phyloP scores from a whole-genome alignment of 1,140 invertebrate species.

The Colletes gigas region DNA sequence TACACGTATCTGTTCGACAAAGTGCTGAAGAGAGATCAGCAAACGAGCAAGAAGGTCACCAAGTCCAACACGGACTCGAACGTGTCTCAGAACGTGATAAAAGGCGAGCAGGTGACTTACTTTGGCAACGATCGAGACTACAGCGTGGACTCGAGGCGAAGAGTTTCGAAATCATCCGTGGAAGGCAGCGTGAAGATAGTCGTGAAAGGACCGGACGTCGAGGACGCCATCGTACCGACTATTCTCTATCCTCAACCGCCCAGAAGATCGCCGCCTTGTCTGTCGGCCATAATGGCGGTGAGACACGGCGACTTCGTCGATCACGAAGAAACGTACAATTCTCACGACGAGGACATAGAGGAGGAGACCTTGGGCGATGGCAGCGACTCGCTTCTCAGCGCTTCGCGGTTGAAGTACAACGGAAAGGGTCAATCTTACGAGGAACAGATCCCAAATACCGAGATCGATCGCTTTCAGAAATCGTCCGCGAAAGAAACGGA shows the following conservation, averaged over 20 bases:
- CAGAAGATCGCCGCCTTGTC: slow-evolving; percentile 76
- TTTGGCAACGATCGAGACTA: slow-evolving; percentile 61
- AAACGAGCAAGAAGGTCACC: slow-evolving; percentile 15
- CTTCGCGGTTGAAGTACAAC: slow-evolving; percentile 81
- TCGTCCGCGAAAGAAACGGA: slow-evolving; percentile 6
- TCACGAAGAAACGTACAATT: slow-evolving; percentile 69
- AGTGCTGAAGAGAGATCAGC: slow-evolving; percentile 41
- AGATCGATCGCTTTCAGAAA: slow-evolving; percentile 38
- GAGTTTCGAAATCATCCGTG: slow-evolving; percentile 58
- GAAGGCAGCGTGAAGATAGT: slow-evolving; percentile 79
- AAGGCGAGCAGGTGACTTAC: slow-evolving; percentile 62
- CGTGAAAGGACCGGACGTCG: slow-evolving; percentile 78
- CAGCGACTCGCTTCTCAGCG: slow-evolving; percentile 86
- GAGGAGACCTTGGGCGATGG: slow-evolving; percentile 86
- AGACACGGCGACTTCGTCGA: slow-evolving; percentile 65
- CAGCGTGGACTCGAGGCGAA: slow-evolving; percentile 39
- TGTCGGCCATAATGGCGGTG: slow-evolving; percentile 71
- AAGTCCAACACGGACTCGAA: slow-evolving; percentile 34
- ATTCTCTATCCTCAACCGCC: slow-evolving; percentile 85
- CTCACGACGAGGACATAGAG: slow-evolving; percentile 82
- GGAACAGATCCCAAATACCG: slow-evolving; percentile 13
- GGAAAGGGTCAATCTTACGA: slow-evolving; percentile 65
- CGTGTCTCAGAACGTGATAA: slow-evolving; percentile 29
- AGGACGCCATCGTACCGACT: slow-evolving; percentile 84
- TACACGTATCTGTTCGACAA: slow-evolving; percentile 47